phyloP scores from a whole-genome alignment of 2,888 invertebrate species.

The Campaea margaritaria region DNA sequence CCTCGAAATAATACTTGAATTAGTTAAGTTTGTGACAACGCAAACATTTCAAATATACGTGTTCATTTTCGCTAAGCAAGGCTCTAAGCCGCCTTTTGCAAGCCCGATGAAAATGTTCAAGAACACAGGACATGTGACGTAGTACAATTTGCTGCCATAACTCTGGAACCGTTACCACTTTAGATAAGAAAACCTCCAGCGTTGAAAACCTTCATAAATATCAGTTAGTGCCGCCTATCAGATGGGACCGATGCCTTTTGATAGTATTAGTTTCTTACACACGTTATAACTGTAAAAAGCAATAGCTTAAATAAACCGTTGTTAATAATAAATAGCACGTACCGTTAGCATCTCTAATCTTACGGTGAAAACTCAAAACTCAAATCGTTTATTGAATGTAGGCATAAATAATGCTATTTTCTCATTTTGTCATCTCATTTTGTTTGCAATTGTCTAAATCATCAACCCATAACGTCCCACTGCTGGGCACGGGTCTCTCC shows the following conservation, averaged over 20 bases:
- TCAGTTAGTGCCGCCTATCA: constrained; percentile 24
- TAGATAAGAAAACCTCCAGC: constrained; percentile 23
- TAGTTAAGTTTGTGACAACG: too few relatives aligned
- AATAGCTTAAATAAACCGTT: neutral
- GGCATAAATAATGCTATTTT: too few relatives aligned
- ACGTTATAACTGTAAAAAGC: neutral
- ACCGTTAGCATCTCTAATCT: neutral
- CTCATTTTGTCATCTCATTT: too few relatives aligned
- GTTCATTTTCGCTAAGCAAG: too few relatives aligned
- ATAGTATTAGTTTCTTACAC: constrained; percentile 13
- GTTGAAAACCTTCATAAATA: constrained; percentile 28
- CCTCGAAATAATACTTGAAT: too few relatives aligned
- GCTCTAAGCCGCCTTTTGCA: neutral
- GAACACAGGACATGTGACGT: constrained; percentile 13
- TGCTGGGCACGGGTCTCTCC: too few relatives aligned
- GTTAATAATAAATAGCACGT: neutral
- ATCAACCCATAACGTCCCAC: too few relatives aligned
- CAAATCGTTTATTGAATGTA: too few relatives aligned
- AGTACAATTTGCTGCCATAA: constrained; percentile 23
- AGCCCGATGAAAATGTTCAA: constrained; percentile 8
- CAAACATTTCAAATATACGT: too few relatives aligned
- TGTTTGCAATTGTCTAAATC: too few relatives aligned
- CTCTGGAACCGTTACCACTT: constrained; percentile 18
- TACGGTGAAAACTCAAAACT: too few relatives aligned
- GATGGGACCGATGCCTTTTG: constrained; percentile 20